phyloP scores from a whole-genome alignment of 2,797 vertebrate species.

The Amphiprion clarkii region DNA sequence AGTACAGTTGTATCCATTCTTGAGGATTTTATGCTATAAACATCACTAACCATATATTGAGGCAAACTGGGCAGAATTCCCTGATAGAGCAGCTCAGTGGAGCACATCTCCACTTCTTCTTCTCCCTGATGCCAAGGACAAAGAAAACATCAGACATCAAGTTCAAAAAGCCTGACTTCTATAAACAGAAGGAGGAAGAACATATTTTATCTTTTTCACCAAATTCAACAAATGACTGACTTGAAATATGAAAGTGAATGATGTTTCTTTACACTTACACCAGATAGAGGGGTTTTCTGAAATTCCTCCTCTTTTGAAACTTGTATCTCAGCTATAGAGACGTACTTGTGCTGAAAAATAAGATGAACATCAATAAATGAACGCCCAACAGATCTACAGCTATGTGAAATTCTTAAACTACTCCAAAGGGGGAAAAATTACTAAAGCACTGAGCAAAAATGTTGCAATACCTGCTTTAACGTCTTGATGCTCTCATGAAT shows the following conservation, averaged over 20 bases:
- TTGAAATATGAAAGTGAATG: neutral
- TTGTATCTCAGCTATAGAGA: conserved; percentile 95
- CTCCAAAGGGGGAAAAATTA: neutral
- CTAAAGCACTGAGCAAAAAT: neutral
- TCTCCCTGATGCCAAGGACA: conserved; percentile 87
- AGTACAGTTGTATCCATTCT: too few species aligned
- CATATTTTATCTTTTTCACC: neutral
- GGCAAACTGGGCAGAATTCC: conserved; percentile 97
- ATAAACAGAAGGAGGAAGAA: neutral
- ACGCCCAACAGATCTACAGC: neutral
- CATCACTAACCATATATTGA: conserved; percentile 94
- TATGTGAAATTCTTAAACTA: neutral
- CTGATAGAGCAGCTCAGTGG: conserved; percentile 96
- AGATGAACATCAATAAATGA: neutral
- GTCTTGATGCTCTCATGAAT: conserved; percentile 99
- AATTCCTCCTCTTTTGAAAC: conserved; percentile 95
- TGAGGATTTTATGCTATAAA: too few species aligned
- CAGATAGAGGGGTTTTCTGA: conserved; percentile 95
- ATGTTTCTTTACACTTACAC: conserved; percentile 83
- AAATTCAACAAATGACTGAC: neutral
- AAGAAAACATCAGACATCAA: conserved; percentile 11
- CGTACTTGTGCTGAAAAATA: conserved; percentile 93
- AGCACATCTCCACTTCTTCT: conserved; percentile 94
- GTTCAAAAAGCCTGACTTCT: neutral
- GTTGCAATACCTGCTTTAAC: conserved; percentile 90